Evolutionary conservation across 2,888 invertebrate genomes (phyloP).

Genomic region (Caenorhabditis macrosperma): DNA sequence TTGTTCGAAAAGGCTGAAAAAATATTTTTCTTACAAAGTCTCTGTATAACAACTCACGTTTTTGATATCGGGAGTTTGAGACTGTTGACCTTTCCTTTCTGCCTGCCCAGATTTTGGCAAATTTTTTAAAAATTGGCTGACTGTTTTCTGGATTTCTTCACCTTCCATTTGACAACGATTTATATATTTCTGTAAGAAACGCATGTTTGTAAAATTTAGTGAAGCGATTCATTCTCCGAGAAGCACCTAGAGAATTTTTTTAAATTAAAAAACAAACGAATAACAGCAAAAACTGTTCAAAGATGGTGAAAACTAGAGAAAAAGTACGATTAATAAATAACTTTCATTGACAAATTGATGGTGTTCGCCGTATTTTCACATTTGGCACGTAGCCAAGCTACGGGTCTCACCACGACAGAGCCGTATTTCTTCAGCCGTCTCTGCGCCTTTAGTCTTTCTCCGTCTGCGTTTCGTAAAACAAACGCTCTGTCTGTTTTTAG

Average conservation of each 20-base stretch:
- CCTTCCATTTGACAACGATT: not conserved
- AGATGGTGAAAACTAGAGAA: not conserved
- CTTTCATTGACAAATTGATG: not conserved
- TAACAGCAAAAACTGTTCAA: not conserved
- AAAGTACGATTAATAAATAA: not conserved
- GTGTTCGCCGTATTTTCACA: slow-evolving; percentile 43
- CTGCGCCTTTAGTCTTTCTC: slow-evolving; percentile 53
- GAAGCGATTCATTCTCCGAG: too few species aligned
- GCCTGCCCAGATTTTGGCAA: not conserved
- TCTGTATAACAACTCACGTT: too few species aligned
- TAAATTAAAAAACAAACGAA: too few species aligned
- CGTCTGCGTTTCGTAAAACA: slow-evolving; percentile 6
- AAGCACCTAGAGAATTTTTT: too few species aligned
- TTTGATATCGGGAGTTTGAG: too few species aligned
- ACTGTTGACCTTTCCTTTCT: not conserved
- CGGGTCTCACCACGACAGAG: slow-evolving; percentile 42
- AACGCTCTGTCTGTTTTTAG: not conserved
- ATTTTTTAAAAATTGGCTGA: not conserved
- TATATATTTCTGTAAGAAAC: not conserved
- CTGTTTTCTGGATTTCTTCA: not conserved
- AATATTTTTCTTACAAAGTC: too few species aligned
- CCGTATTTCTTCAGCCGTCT: slow-evolving; percentile 43
- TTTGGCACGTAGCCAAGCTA: slow-evolving; percentile 57
- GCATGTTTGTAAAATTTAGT: too few species aligned
- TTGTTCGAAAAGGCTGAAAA: too few species aligned